Percentiles rank a stretch among this genome's conserved stretches.
Conservation (phyloP, 2,888 invertebrate species). For the Zhuqinia jingwanae region DNA sequence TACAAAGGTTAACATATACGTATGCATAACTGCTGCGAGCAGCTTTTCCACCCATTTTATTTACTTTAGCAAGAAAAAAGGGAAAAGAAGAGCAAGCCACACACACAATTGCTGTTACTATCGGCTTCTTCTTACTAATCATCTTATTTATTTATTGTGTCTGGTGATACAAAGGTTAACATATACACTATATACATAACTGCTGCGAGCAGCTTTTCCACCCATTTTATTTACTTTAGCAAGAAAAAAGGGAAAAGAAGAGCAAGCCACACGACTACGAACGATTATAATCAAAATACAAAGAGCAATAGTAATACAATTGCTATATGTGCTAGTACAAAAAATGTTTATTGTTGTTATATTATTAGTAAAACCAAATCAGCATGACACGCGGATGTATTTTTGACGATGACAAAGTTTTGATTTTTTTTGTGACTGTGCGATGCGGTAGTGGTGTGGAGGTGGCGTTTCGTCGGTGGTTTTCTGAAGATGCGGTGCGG, state of each 20-base stretch:
- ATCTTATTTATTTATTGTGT: background rate
- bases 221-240: background rate
- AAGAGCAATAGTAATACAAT: slow-evolving; percentile 9
- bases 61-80: background rate
- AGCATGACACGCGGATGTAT: slow-evolving; percentile 62
- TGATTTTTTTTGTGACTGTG: too few species aligned
- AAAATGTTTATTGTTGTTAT: slow-evolving; percentile 53
- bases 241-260: slow-evolving; percentile 37
- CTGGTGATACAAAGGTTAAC: too few species aligned
- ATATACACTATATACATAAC: too few species aligned
- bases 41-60: background rate
- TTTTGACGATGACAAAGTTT: slow-evolving; percentile 36
- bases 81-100: slow-evolving; percentile 55
- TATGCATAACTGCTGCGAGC: background rate
- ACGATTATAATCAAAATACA: slow-evolving; percentile 6
- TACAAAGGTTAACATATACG: too few species aligned
- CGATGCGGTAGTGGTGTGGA: slow-evolving; percentile 26
- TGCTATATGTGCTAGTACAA: background rate
- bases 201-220: background rate
- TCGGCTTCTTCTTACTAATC: background rate
- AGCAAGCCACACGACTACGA: slow-evolving; percentile 55
- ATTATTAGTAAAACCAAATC: slow-evolving; percentile 57
- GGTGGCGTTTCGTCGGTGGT: background rate
- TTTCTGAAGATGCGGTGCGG: slow-evolving; percentile 48
- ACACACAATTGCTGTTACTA: background rate